Percentiles rank a stretch among this genome's conserved stretches.
Evolutionary conservation across 2,797 vertebrate genomes (phyloP).

Genomic region (Labeo calbasu): DNA sequence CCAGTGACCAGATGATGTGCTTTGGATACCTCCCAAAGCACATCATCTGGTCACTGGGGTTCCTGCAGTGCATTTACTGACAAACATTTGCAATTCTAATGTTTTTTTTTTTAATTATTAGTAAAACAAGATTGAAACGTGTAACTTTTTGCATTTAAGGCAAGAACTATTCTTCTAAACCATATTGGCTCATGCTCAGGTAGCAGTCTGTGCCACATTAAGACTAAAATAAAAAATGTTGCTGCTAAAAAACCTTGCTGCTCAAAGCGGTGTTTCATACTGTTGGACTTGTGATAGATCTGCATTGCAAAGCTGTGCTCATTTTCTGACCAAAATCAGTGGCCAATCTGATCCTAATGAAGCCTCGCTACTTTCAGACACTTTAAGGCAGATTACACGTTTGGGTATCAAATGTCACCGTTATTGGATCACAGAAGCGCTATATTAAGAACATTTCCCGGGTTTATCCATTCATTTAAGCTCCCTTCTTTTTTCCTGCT

Average conservation of each 20-base stretch:
- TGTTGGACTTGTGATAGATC: neutral
- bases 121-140: too few species aligned
- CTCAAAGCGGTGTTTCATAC: neutral
- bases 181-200: neutral
- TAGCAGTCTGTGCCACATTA: neutral
- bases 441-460: constrained; percentile 28
- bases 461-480: constrained; percentile 32
- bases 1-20: too few species aligned
- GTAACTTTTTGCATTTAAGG: neutral
- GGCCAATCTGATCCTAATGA: neutral
- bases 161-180: neutral
- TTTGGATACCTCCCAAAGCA: too few species aligned
- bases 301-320: neutral
- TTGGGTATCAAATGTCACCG: constrained; percentile 21
- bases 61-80: neutral
- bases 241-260: neutral
- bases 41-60: too few species aligned
- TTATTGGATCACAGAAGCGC: constrained; percentile 27
- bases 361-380: neutral
- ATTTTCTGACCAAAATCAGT: neutral
- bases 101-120: too few species aligned
- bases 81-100: neutral
- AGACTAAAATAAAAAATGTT: neutral
- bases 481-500: constrained; percentile 16
- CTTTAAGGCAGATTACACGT: constrained; percentile 19